These are phyloP conservation scores for Netelia fuscicornis DNA, from an alignment of 2,888 invertebrate genomes.

Conservation along the genomic window DNA sequence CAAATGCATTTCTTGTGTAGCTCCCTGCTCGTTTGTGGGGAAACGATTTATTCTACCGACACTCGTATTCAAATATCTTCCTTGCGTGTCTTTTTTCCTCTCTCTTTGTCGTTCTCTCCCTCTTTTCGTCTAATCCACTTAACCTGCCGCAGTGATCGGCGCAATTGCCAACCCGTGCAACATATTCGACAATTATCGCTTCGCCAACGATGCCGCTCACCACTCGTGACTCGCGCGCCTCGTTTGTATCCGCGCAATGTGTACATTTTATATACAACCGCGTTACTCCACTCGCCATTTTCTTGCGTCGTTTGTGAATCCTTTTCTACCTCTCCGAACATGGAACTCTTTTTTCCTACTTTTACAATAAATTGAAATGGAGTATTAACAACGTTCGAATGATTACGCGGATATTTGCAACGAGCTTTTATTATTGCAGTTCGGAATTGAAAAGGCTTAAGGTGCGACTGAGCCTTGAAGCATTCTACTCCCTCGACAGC, in stretches of 20 bases:
- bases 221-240: conserved; percentile 47
- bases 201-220: conserved; percentile 58
- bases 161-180: conserved; percentile 61
- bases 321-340: neutral
- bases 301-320: conserved; percentile 20
- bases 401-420: neutral
- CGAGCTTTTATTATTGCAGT: neutral
- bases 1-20: conserved; percentile 84
- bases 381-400: conserved; percentile 7
- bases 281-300: conserved; percentile 45
- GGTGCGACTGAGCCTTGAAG: conserved; percentile 42
- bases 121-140: conserved; percentile 68
- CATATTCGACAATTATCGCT: conserved; percentile 67
- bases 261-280: conserved; percentile 58
- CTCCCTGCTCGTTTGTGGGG: conserved; percentile 80
- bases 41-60: conserved; percentile 81
- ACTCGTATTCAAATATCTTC: conserved; percentile 82
- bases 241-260: conserved; percentile 59
- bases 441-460: neutral
- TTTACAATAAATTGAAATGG: conserved; percentile 11
- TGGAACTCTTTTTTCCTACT: neutral
- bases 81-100: conserved; percentile 67
- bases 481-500: conserved; percentile 48
- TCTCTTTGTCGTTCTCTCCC: conserved; percentile 36
- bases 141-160: conserved; percentile 49